These are phyloP conservation scores for Leptopilina drosophilae DNA, from an alignment of 2,888 invertebrate species.

Conservation along the genomic window DNA sequence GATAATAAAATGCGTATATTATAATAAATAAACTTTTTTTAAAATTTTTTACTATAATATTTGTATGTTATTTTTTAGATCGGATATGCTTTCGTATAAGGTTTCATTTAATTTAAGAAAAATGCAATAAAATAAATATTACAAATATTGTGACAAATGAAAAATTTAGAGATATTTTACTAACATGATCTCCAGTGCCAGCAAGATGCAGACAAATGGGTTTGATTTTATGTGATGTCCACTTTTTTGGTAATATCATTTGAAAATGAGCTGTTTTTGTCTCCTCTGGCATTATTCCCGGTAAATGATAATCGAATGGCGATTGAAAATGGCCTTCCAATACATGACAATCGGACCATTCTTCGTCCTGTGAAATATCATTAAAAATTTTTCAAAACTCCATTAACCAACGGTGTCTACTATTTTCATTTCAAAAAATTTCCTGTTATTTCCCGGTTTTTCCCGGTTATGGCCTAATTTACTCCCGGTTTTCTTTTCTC, in stretches of 20 bases:
- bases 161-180: conserved; percentile 64
- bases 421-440: too few species aligned
- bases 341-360: conserved; percentile 84
- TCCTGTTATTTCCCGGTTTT: too few species aligned
- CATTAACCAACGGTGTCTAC: too few species aligned
- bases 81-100: too few species aligned
- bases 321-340: conserved; percentile 93
- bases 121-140: conserved; percentile 45
- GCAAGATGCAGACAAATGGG: conserved; percentile 96
- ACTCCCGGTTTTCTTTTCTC: too few species aligned
- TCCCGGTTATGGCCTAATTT: too few species aligned
- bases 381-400: too few species aligned
- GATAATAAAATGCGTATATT: too few species aligned
- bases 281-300: conserved; percentile 91
- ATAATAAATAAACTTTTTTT: too few species aligned
- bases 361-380: conserved; percentile 81
- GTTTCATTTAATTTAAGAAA: too few species aligned
- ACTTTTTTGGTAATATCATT: conserved; percentile 88
- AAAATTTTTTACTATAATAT: too few species aligned
- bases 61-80: too few species aligned
- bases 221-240: conserved; percentile 83
- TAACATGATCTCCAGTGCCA: conserved; percentile 98
- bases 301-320: conserved; percentile 89
- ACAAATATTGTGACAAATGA: conserved; percentile 49
- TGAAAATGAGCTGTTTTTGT: conserved; percentile 91